phyloP scores from a whole-genome alignment of 2,797 vertebrate species.

The Anas bahamensis region DNA sequence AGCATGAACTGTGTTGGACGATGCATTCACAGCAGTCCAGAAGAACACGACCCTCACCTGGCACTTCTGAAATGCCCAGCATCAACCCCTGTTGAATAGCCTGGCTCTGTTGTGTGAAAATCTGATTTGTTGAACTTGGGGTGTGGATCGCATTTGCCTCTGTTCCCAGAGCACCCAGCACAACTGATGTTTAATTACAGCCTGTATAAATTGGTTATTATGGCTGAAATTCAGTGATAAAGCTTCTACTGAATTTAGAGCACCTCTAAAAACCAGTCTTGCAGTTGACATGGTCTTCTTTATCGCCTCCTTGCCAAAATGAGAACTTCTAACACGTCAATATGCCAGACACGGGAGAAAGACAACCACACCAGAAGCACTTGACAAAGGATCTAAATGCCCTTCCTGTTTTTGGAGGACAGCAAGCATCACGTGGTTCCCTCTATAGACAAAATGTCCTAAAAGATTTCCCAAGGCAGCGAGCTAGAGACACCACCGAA shows the following conservation, averaged over 20 bases:
- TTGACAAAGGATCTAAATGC: not conserved
- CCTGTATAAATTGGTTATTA: not conserved
- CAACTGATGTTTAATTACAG: not conserved
- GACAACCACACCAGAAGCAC: not conserved
- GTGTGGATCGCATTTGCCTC: not conserved
- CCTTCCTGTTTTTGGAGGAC: conserved; percentile 6
- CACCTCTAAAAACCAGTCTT: not conserved
- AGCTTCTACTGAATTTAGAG: not conserved
- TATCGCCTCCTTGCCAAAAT: not conserved
- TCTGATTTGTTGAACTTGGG: not conserved
- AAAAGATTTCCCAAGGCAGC: not conserved
- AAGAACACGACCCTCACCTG: fast-evolving
- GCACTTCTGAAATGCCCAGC: not conserved
- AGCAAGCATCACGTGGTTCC: not conserved
- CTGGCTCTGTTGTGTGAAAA: not conserved
- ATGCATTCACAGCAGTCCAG: not conserved
- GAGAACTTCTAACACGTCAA: not conserved
- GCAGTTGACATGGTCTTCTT: not conserved
- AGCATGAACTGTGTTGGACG: not conserved
- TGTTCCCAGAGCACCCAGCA: not conserved
- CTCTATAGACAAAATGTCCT: conserved; percentile 1
- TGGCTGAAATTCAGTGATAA: not conserved
- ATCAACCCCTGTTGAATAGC: not conserved
- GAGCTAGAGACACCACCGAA: not conserved
- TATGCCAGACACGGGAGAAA: not conserved